Base-by-base conservation (phyloP, 2,113 vertebrate species). In the Micronycteris hirsuta region DNA sequence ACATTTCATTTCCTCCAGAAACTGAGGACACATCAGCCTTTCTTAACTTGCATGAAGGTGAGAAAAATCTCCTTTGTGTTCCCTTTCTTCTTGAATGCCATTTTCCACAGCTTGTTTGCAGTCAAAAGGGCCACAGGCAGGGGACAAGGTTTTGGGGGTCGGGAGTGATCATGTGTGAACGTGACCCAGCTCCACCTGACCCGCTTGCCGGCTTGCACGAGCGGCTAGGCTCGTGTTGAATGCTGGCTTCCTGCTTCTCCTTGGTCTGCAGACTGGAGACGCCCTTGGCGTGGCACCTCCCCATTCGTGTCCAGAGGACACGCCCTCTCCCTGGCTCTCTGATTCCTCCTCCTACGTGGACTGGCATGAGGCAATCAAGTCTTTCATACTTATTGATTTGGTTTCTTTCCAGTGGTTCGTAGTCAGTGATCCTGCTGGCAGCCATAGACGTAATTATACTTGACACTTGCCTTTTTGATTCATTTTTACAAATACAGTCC, bases 1-100 rank as follows among this genome's bases (percentile, higher is more conserved):
- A 52, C 33, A 67, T 61, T 87, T 81, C 33, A 71, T 67, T 87
- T 81, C 33, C 81, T 85, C 15, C 52, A 70, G 70, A 96, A 85
- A 91, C 52, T n/a, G 67, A 83, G 78, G 41, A 33, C 33, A n/a
- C 78, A 54, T 86, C 28, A 86, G 43, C 22, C 54, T 58, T 54
- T 47, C 71, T 86, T 10, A 22, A 5, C 49, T 63, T 81, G 52
- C 36, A 73, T 76, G 56, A 58, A 71, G 10, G 38, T 45, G 71
- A 95, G 33, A 63, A 67, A 20, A 28, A 9, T 49, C 47, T 80
- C 33, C 77, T 41, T 81, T 3, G 14, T 3, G 41, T 76, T 41
- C 12, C 24, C 36, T 68, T 80, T 90, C 61, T 45, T 82, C 20
- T 41, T 33, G 49, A 17, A 41, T 49, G 9, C 13, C 17, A 14